phyloP scores from a whole-genome alignment of 1,140 invertebrate species.

The Papilio aristodemus region DNA sequence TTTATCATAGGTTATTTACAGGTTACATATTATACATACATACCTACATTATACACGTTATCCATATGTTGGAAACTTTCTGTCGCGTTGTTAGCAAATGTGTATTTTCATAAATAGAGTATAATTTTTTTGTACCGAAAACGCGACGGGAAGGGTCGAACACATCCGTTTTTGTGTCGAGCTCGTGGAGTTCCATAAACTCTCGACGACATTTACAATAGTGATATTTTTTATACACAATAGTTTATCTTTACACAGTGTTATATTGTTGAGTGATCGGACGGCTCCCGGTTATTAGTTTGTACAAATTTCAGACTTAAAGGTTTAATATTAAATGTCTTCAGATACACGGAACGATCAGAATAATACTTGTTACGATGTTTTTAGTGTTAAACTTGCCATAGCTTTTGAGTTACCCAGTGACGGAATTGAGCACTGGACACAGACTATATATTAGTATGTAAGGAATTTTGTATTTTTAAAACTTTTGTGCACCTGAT shows the following conservation, averaged over 20 bases:
- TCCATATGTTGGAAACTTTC: conserved; percentile 53
- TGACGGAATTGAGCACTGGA: conserved; percentile 36
- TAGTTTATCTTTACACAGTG: conserved; percentile 79
- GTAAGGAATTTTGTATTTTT: conserved; percentile 45
- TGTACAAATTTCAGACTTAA: conserved; percentile 72
- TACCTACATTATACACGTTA: conserved; percentile 72
- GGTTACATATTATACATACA: conserved; percentile 74
- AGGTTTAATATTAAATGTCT: conserved; percentile 62
- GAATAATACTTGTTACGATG: conserved; percentile 50
- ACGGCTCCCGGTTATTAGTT: conserved; percentile 77
- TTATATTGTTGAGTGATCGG: conserved; percentile 77
- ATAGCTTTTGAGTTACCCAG: conserved; percentile 43
- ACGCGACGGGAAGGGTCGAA: conserved; percentile 51
- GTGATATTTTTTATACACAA: conserved; percentile 79
- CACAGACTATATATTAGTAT: conserved; percentile 38
- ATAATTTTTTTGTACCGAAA: conserved; percentile 68
- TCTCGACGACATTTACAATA: conserved; percentile 72
- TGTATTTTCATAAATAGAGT: conserved; percentile 74
- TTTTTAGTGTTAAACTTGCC: conserved; percentile 46
- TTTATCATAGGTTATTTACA: conserved; percentile 80
- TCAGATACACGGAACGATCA: conserved; percentile 49
- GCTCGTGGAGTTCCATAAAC: conserved; percentile 44
- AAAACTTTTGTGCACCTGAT: conserved; percentile 40
- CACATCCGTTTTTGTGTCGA: conserved; percentile 68
- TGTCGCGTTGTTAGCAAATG: conserved; percentile 51